Evolutionary conservation across 1,140 invertebrate genomes (phyloP).

Genomic region (Apocrypta bakeri): DNA sequence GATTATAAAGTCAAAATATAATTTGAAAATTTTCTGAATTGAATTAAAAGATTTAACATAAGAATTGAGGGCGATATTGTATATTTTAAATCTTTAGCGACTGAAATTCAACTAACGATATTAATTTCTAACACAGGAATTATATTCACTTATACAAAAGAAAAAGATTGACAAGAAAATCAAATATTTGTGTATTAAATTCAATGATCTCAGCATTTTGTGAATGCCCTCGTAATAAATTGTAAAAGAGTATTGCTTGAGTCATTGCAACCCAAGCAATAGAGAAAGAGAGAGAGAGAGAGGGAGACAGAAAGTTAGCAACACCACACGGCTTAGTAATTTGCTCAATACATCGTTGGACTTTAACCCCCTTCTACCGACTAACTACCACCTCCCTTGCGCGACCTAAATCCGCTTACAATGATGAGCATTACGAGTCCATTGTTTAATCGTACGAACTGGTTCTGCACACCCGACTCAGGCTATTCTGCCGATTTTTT

Average conservation of each 20-base stretch:
- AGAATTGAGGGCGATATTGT: no score
- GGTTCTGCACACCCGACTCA: not conserved
- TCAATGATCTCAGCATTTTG: not conserved
- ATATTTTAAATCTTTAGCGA: no score
- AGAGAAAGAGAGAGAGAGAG: not conserved
- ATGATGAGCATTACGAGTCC: constrained; percentile 41
- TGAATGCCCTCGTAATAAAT: constrained; percentile 31
- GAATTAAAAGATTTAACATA: not conserved
- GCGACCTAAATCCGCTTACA: constrained; percentile 42
- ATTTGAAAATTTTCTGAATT: not conserved
- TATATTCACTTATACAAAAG: no score
- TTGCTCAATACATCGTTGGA: constrained; percentile 31
- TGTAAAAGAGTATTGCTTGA: not conserved
- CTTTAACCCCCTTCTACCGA: not conserved
- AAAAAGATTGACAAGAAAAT: no score
- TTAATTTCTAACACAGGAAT: no score
- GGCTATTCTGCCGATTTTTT: not conserved
- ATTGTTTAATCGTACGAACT: constrained; percentile 29
- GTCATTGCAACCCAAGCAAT: not conserved
- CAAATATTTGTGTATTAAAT: no score
- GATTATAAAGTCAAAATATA: not conserved
- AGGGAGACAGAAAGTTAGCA: not conserved
- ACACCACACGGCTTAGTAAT: constrained; percentile 6
- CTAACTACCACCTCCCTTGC: not conserved
- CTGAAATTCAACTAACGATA: no score